Conservation (phyloP, 1,140 invertebrate species). For the Nebria ingens region DNA sequence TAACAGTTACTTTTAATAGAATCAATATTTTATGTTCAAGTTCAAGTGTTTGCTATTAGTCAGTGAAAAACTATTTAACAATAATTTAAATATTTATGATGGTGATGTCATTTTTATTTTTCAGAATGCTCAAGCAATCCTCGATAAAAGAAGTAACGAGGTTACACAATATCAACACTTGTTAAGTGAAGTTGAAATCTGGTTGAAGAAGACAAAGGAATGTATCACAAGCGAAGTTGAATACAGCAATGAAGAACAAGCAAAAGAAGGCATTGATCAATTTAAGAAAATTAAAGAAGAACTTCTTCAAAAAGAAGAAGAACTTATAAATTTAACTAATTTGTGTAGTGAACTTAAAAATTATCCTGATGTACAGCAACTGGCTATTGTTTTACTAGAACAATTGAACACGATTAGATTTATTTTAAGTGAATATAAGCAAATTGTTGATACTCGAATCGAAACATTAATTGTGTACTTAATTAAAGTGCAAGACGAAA, state of each 20-base stretch:
- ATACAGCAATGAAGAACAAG: conserved; percentile 32
- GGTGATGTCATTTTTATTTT: conserved; percentile 17
- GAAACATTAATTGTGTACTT: conserved; percentile 37
- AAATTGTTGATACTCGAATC: conserved; percentile 44
- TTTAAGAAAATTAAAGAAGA: conserved; percentile 43
- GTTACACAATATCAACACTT: conserved; percentile 46
- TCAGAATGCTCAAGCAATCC: conserved; percentile 40
- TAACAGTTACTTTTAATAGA: too few relatives aligned
- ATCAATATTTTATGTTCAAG: too few relatives aligned
- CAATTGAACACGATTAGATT: conserved; percentile 43
- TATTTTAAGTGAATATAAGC: conserved; percentile 43
- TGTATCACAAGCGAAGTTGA: conserved; percentile 21
- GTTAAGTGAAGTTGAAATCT: conserved; percentile 50
- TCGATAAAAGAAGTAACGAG: conserved; percentile 45
- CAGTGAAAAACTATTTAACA: too few relatives aligned
- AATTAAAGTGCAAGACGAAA: conserved; percentile 23
- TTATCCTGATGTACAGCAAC: conserved; percentile 34
- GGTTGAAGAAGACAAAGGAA: conserved; percentile 39
- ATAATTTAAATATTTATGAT: too few relatives aligned
- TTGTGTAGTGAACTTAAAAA: conserved; percentile 41
- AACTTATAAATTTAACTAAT: conserved; percentile 44
- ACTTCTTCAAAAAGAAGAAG: conserved; percentile 43
- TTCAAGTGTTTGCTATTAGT: too few relatives aligned
- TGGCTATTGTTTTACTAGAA: conserved; percentile 42
- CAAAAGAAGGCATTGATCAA: conserved; percentile 36